These are phyloP conservation scores for Illadopsis cleaveri DNA, from an alignment of 2,113 vertebrate species.

Conservation along the genomic window DNA sequence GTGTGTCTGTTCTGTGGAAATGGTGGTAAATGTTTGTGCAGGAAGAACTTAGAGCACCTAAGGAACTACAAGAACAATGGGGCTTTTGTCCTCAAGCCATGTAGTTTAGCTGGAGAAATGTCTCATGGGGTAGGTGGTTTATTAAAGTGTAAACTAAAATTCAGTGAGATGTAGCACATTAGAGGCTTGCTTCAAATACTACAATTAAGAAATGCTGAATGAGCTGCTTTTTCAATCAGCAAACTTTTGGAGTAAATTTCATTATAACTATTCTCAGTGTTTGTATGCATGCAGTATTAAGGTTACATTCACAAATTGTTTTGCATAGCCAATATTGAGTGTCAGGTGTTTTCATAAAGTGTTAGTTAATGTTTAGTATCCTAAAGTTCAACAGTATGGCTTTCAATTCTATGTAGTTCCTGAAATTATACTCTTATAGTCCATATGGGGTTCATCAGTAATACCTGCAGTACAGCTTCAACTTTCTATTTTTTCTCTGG, in stretches of 20 bases:
- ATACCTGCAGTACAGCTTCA: neutral
- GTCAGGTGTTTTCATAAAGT: neutral
- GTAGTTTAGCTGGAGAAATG: neutral
- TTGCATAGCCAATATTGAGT: neutral
- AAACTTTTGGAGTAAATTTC: neutral
- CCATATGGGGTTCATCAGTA: neutral
- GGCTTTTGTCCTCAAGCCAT: neutral
- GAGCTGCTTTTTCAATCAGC: neutral
- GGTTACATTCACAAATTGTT: neutral
- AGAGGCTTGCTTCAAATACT: neutral
- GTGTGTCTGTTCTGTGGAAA: neutral
- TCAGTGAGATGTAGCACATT: fast-evolving
- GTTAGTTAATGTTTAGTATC: neutral
- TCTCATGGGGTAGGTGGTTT: neutral
- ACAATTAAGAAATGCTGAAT: neutral
- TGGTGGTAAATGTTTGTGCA: neutral
- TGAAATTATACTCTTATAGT: neutral
- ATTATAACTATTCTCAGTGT: neutral
- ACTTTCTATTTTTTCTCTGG: neutral
- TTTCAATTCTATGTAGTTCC: neutral
- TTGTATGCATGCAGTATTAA: neutral
- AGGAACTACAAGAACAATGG: neutral
- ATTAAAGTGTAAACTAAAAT: neutral
- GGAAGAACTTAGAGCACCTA: neutral
- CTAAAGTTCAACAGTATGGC: neutral